phyloP scores from a whole-genome alignment of 2,888 invertebrate genomes.

The Marronus borbonicus region DNA sequence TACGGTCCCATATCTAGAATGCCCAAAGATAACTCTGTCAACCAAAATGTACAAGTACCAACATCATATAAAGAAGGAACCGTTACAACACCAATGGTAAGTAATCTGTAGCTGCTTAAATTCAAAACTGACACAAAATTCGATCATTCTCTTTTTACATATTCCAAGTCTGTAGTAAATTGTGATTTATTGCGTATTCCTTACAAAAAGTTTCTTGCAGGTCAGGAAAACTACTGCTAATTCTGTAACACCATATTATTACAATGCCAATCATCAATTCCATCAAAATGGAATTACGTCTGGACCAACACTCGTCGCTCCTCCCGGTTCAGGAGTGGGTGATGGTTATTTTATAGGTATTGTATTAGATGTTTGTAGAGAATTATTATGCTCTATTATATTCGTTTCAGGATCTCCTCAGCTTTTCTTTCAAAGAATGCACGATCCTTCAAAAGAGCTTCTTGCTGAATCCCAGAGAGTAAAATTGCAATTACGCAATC shows the following conservation, averaged over 20 bases:
- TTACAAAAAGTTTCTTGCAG: conserved; percentile 55
- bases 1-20: conserved; percentile 80
- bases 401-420: conserved; percentile 63
- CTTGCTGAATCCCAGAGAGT: conserved; percentile 76
- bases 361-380: background rate
- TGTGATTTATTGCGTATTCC: background rate
- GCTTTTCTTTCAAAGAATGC: conserved; percentile 66
- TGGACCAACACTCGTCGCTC: conserved; percentile 62
- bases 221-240: conserved; percentile 71
- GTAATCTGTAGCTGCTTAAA: conserved; percentile 9
- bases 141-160: too few relatives aligned
- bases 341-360: conserved; percentile 71
- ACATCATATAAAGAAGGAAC: conserved; percentile 64
- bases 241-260: conserved; percentile 71
- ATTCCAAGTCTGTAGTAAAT: too few relatives aligned
- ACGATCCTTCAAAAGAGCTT: conserved; percentile 69
- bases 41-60: conserved; percentile 61
- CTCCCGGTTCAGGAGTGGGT: conserved; percentile 65
- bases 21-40: conserved; percentile 62
- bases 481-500: conserved; percentile 74
- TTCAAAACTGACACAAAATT: too few relatives aligned
- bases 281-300: conserved; percentile 64
- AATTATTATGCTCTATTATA: background rate
- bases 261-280: conserved; percentile 64
- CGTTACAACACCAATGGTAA: conserved; percentile 65